A percentile compares a stretch with the other conserved stretches of the same genome.
phyloP scores from a whole-genome alignment of 2,113 vertebrate species.

The Sylvia atricapilla region DNA sequence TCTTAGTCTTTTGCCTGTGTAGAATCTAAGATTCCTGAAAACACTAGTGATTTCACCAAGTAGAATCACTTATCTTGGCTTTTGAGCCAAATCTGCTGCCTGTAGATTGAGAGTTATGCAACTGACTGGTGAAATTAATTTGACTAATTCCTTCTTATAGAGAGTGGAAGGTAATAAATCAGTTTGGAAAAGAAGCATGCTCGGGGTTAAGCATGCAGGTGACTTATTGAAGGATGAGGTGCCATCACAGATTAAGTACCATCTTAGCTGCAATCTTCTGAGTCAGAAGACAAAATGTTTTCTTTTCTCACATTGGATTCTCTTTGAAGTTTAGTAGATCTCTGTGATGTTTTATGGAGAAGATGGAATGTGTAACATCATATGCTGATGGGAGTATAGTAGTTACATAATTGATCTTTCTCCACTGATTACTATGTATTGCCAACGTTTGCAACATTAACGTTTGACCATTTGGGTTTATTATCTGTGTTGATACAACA shows the following conservation, averaged over 20 bases:
- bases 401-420: neutral
- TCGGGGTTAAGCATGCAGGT: neutral
- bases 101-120: neutral
- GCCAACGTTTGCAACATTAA: neutral
- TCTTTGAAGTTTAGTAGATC: neutral
- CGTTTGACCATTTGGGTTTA: neutral
- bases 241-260: neutral
- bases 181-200: neutral
- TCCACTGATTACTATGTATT: neutral
- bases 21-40: neutral
- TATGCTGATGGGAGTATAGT: neutral
- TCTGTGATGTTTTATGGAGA: neutral
- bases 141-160: neutral
- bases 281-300: neutral
- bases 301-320: neutral
- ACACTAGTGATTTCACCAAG: neutral
- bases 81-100: neutral
- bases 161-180: neutral
- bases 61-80: neutral
- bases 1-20: neutral
- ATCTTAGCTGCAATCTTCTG: neutral
- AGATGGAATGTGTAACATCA: neutral
- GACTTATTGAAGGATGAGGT: neutral
- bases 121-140: neutral
- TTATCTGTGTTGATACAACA: neutral